These are phyloP conservation scores for Apocrypta bakeri DNA, from an alignment of 1,140 invertebrate genomes.

Conservation along the genomic window DNA sequence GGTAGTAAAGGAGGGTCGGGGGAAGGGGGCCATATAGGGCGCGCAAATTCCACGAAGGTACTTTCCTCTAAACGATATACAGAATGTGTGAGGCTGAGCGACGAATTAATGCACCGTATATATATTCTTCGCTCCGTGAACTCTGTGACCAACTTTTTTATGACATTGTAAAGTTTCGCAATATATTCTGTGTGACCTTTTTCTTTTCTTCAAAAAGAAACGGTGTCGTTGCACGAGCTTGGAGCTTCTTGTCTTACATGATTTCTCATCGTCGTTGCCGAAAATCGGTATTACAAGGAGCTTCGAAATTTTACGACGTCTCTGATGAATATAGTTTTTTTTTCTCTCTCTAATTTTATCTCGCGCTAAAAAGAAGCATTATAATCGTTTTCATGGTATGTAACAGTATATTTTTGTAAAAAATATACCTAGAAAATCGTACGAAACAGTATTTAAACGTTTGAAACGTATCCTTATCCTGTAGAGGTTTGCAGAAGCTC, in stretches of 20 bases:
- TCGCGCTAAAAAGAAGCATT: background rate
- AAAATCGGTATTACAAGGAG: background rate
- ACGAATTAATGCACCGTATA: background rate
- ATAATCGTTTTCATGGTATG: constrained; percentile 17
- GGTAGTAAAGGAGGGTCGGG: background rate
- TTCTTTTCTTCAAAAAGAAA: background rate
- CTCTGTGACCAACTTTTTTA: constrained; percentile 19
- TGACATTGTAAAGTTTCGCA: background rate
- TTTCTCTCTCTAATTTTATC: background rate
- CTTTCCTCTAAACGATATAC: background rate
- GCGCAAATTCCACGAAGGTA: background rate
- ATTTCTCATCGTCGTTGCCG: background rate
- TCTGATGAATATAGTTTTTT: background rate
- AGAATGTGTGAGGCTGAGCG: background rate
- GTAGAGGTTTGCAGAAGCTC: background rate
- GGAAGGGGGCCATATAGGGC: background rate
- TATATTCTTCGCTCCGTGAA: background rate
- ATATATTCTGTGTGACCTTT: background rate
- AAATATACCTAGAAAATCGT: background rate
- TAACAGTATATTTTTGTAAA: constrained; percentile 10
- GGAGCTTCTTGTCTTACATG: background rate
- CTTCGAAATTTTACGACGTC: background rate
- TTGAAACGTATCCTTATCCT: background rate
- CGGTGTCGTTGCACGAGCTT: background rate
- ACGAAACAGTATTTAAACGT: constrained; percentile 12